Conservation (phyloP, 2,888 invertebrate genomes). For the Allolobophora icterica region DNA sequence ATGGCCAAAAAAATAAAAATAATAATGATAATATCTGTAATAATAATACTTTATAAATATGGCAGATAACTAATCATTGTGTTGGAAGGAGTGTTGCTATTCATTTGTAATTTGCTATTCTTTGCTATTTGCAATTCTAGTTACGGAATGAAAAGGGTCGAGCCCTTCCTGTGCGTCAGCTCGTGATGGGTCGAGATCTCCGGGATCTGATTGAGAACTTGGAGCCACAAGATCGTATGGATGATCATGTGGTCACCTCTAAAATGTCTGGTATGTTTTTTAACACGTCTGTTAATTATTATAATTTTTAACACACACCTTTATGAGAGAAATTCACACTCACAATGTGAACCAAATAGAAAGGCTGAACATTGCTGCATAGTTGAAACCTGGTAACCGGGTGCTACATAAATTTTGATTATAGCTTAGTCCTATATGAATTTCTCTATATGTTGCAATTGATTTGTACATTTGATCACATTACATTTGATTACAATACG, state of each 20-base stretch:
- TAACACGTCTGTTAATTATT: neutral
- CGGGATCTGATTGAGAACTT: constrained; percentile 40
- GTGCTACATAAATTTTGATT: no score
- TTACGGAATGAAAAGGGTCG: constrained; percentile 27
- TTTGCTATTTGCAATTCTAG: neutral
- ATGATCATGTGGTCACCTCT: constrained; percentile 33
- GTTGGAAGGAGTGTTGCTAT: neutral
- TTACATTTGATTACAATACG: neutral
- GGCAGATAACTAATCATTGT: neutral
- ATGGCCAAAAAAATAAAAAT: no score
- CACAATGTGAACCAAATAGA: neutral
- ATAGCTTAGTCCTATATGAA: no score
- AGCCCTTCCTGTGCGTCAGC: constrained; percentile 38
- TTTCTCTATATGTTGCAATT: no score
- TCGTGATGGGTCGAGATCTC: constrained; percentile 36
- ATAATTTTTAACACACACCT: no score
- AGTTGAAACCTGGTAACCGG: neutral
- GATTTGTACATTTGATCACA: neutral
- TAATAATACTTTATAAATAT: neutral
- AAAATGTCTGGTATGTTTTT: neutral
- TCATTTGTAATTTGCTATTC: neutral
- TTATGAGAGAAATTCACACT: neutral
- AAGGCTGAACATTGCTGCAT: neutral
- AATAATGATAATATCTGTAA: no score
- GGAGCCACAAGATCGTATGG: constrained; percentile 38